Conservation (phyloP, 2,113 vertebrate species). For the Rana temporaria region DNA sequence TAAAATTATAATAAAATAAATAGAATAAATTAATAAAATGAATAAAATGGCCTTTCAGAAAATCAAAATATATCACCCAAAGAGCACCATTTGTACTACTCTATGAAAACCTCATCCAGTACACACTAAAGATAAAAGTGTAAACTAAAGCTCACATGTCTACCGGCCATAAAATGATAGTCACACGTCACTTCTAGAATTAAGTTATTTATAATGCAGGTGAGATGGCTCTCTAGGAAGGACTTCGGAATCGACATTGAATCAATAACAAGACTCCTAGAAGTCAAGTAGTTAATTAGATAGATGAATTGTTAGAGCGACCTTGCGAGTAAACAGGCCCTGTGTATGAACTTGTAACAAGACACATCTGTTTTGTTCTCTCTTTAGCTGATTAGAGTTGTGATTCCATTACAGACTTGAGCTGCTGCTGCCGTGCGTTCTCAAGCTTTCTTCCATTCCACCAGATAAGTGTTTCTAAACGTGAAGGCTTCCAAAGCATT, state of each 20-base stretch:
- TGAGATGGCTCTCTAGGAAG: constrained; percentile 6
- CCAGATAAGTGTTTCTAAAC: background rate
- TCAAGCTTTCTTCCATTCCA: background rate
- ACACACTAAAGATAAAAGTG: constrained; percentile 1
- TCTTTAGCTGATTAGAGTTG: background rate
- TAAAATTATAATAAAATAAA: too few species aligned
- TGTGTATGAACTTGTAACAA: constrained; percentile 13
- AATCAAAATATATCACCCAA: background rate
- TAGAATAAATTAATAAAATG: too few species aligned
- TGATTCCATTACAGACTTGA: background rate
- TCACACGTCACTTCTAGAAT: background rate
- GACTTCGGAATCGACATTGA: background rate
- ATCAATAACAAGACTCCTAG: constrained; percentile 27
- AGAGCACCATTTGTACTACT: background rate
- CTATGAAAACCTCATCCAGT: background rate
- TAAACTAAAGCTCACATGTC: constrained; percentile 8
- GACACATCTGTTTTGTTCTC: constrained; percentile 6
- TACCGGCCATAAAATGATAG: background rate
- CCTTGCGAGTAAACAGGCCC: background rate
- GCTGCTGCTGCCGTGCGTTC: background rate
- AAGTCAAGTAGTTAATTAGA: constrained; percentile 34
- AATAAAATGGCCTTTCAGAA: background rate
- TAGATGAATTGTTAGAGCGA: constrained; percentile 13
- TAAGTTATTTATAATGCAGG: constrained; percentile 36
- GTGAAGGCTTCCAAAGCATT: background rate